Conservation (phyloP, 2,113 vertebrate species). For the Mobula hypostoma region DNA sequence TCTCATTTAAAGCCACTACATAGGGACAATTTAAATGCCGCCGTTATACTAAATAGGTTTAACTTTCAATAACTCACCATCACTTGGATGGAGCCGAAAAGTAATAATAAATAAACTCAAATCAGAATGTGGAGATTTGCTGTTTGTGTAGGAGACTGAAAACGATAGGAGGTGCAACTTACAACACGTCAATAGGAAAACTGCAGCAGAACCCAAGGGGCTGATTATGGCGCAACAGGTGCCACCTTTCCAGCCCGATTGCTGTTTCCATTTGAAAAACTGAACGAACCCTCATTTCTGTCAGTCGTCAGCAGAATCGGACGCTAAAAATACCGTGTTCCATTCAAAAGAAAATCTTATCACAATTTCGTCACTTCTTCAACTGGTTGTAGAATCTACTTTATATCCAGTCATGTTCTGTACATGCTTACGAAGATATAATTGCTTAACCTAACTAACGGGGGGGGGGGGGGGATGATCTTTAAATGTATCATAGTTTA, state of each 20-base stretch:
- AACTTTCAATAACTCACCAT: slow-evolving; percentile 57
- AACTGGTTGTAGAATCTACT: background rate
- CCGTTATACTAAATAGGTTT: slow-evolving; percentile 58
- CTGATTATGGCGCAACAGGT: slow-evolving; percentile 28
- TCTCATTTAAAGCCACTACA: slow-evolving; percentile 62
- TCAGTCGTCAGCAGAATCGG: background rate
- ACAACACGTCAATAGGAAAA: background rate
- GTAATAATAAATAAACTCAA: background rate
- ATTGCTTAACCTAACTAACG: background rate
- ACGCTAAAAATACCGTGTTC: background rate
- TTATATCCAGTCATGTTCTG: background rate
- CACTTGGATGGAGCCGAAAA: slow-evolving; percentile 9
- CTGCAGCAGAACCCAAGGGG: background rate
- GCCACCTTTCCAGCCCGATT: background rate
- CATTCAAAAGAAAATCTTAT: background rate
- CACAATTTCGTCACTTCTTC: background rate
- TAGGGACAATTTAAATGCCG: slow-evolving; percentile 59
- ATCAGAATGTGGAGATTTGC: background rate
- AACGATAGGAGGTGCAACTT: background rate
- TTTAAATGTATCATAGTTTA: background rate
- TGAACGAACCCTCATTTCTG: background rate
- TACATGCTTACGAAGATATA: background rate
- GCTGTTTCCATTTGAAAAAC: background rate
- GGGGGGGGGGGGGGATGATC: background rate
- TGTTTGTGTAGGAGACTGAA: background rate